Base-by-base conservation (phyloP, 1,140 invertebrate genomes). In the Aphelenchoides besseyi region DNA sequence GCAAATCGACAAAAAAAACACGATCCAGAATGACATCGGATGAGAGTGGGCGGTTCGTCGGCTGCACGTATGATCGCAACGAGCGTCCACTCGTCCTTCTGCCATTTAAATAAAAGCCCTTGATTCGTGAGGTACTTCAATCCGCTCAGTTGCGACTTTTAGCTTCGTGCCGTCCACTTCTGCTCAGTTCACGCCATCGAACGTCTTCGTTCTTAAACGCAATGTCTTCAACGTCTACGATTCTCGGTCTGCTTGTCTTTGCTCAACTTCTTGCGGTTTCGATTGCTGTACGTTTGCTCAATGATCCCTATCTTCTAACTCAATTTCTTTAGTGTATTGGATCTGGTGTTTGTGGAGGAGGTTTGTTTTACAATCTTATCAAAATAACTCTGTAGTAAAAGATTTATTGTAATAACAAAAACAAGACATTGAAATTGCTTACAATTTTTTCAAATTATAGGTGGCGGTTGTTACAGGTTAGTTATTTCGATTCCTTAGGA, bases 271-370 rank as follows among this genome's bases (percentile, higher is more conserved):
- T 3, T 23, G 23, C 5, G 9, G 8, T 59, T 3, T 68, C 0
- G 36, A 68, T 30, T 12, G 41, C 41, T 12, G 41, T 48, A 16
- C 23, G 41, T 48, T 48, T 23, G 41, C 23, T 23, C 12, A 48
- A 48, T 16, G 41, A 48, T 48, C 41, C 23, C 23, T 48, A 12
- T 48, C 12, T 48, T 23, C 12, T 48, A 12, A 12, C 37, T 18
- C 35, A 2, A 2, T 3, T 35, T 18, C 26, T 69, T 69, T 23
- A 69, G 68, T 69, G 68, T 26, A 69, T 69, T 69, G 68, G 68
- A 3, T 69, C 71, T 33, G 71, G 71, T 26, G 53, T 72, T 52
- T 72, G 71, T 57, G 71, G 71, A 32, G 71, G 71, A 1, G 71
- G 64, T 32, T 67, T 32, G 18, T 12, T 37, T 16, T 8, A 28